Conservation (phyloP, 2,797 vertebrate genomes). For the Diceros bicornis region DNA sequence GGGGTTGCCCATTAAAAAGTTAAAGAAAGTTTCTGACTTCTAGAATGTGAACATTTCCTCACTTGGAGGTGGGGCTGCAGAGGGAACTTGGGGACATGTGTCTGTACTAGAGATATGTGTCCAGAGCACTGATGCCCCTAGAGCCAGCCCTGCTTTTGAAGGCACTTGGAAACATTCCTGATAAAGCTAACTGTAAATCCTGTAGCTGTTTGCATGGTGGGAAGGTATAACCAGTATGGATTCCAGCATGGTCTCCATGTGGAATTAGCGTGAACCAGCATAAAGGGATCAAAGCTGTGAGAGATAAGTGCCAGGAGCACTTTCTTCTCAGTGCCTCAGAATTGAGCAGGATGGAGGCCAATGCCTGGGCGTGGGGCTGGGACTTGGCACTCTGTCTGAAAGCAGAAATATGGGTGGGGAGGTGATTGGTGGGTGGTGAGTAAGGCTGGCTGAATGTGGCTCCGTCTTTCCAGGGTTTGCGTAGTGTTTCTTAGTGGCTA, state of each 20-base stretch:
- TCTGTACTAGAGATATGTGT: background rate
- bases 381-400: constrained; percentile 8
- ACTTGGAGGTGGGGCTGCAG: background rate
- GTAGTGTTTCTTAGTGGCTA: background rate
- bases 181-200: background rate
- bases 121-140: background rate
- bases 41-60: background rate
- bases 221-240: background rate
- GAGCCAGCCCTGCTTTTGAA: background rate
- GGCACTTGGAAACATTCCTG: background rate
- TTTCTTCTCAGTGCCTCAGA: background rate
- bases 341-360: background rate
- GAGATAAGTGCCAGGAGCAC: background rate
- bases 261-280: background rate
- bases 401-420: background rate
- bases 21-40: background rate
- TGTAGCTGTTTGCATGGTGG: background rate
- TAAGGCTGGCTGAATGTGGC: background rate
- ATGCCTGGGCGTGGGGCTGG: background rate
- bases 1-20: background rate
- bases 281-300: background rate
- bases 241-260: background rate
- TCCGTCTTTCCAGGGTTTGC: background rate
- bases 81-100: background rate
- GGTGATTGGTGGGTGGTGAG: background rate